phyloP scores from a whole-genome alignment of 2,888 invertebrate genomes.

The Coecobrya sp. region DNA sequence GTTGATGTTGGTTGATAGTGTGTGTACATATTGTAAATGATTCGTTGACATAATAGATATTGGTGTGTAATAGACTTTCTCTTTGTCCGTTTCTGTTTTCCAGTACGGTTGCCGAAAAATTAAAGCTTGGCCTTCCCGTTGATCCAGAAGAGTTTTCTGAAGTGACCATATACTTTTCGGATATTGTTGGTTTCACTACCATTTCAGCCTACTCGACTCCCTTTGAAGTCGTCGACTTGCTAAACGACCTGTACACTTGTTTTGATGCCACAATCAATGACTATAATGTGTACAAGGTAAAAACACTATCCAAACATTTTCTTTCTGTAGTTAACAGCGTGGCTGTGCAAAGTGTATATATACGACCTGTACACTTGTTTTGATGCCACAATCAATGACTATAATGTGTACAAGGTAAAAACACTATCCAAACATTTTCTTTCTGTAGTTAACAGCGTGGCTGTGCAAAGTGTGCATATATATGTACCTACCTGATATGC shows the following conservation, averaged over 20 bases:
- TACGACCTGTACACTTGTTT: constrained; percentile 98
- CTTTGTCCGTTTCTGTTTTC: not conserved
- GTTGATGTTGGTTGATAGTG: too few species aligned
- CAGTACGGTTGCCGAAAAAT: constrained; percentile 96
- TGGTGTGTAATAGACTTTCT: not conserved
- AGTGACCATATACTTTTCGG: constrained; percentile 98
- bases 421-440: constrained; percentile 11
- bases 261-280: constrained; percentile 98
- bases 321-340: not conserved
- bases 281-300: constrained; percentile 95
- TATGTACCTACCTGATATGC: not conserved
- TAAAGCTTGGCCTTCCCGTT: constrained; percentile 96
- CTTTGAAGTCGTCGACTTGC: constrained; percentile 96
- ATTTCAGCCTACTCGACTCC: constrained; percentile 97
- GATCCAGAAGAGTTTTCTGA: constrained; percentile 94
- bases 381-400: constrained; percentile 97
- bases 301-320: constrained; percentile 23
- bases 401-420: constrained; percentile 94
- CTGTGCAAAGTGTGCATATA: not conserved
- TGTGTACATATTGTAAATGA: not conserved
- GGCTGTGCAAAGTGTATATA: too few species aligned
- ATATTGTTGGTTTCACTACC: constrained; percentile 97
- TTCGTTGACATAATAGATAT: not conserved
- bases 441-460: not conserved
- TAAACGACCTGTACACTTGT: constrained; percentile 97